Evolutionary conservation across 2,797 vertebrate genomes (phyloP).

Genomic region (Sebastes itinus): DNA sequence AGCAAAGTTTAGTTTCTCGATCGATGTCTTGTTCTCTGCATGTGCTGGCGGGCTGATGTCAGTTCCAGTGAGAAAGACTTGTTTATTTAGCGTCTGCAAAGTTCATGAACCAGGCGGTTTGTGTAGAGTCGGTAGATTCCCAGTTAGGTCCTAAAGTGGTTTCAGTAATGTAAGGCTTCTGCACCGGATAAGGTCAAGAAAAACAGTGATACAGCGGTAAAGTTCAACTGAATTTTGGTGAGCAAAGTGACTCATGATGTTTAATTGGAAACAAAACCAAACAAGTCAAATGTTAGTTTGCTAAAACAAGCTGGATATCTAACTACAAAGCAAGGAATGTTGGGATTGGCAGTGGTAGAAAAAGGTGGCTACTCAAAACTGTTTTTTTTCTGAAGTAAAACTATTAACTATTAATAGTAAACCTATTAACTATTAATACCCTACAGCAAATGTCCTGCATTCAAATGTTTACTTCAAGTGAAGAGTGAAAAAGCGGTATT

Average conservation of each 20-base stretch:
- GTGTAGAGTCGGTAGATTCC: neutral
- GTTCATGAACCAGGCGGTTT: slow-evolving; percentile 15
- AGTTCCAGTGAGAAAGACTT: neutral
- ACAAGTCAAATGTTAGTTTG: neutral
- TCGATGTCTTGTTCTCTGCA: neutral
- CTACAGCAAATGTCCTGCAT: no score
- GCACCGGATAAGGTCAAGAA: neutral
- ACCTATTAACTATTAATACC: no score
- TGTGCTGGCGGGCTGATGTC: neutral
- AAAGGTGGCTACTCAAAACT: no score
- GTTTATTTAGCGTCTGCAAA: slow-evolving; percentile 10
- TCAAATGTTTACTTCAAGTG: no score
- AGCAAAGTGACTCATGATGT: neutral
- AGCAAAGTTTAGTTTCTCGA: neutral
- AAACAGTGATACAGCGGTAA: neutral
- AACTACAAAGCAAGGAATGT: neutral
- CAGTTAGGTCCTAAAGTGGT: neutral
- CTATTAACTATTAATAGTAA: no score
- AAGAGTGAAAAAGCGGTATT: no score
- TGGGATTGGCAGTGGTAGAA: neutral
- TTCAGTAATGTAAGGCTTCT: slow-evolving; percentile 3
- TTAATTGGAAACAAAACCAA: neutral
- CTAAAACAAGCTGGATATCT: neutral
- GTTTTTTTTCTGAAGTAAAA: no score
- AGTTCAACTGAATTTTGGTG: neutral